Conservation (phyloP, 2,113 vertebrate species). For the Chloropsis cyanopogon region DNA sequence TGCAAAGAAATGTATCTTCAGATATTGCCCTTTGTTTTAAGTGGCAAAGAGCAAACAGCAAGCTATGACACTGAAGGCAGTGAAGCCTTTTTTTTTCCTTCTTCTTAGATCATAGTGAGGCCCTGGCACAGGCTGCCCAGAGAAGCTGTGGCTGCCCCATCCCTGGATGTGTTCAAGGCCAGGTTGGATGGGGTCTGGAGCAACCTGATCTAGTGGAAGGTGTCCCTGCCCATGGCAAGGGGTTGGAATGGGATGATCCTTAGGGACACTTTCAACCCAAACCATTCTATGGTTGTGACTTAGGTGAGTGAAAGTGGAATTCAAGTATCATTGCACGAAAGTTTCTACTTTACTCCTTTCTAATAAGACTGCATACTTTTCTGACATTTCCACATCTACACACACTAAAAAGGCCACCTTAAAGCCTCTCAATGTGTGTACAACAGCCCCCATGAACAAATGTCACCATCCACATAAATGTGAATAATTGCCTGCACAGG, state of each 20-base stretch:
- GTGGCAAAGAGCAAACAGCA: not conserved
- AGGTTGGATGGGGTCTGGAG: rapidly evolving
- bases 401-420: not conserved
- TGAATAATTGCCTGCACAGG: not conserved
- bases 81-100: not conserved
- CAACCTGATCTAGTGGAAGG: not conserved
- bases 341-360: not conserved
- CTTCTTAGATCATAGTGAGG: not conserved
- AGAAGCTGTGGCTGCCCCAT: not conserved
- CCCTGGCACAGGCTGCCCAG: not conserved
- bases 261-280: not conserved
- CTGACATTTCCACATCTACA: not conserved
- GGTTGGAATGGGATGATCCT: not conserved
- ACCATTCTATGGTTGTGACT: not conserved
- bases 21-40: not conserved
- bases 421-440: not conserved
- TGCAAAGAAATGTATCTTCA: not conserved
- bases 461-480: not conserved
- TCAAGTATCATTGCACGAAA: not conserved
- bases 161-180: not conserved
- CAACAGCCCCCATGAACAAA: not conserved
- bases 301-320: not conserved
- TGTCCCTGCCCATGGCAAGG: not conserved
- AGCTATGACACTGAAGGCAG: rapidly evolving
- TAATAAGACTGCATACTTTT: not conserved